A percentile compares a stretch with the other conserved stretches of the same genome.
Conservation (phyloP, 35 echinoderm and acorn worm species). For the Ptychodera flava region DNA sequence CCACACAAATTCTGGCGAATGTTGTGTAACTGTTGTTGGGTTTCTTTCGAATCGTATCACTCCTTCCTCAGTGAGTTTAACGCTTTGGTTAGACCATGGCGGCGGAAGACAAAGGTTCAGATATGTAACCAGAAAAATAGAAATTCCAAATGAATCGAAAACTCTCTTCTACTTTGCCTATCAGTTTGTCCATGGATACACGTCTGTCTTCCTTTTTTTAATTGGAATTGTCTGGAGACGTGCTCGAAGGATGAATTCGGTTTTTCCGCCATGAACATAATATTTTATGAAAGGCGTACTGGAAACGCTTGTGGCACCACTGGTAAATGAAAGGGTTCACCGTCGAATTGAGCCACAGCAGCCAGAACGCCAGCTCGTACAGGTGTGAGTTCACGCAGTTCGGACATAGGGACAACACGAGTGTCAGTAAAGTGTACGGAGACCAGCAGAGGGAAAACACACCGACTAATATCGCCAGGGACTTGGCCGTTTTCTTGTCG, state of each 20-base stretch:
- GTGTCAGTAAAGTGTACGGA: neutral
- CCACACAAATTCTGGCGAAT: too few species aligned
- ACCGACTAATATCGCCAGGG: neutral
- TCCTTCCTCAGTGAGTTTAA: neutral
- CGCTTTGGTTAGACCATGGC: neutral
- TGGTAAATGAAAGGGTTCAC: neutral
- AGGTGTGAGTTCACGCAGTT: neutral
- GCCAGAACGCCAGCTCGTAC: neutral
- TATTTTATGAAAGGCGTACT: neutral
- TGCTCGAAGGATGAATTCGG: neutral
- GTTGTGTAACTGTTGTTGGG: too few species aligned
- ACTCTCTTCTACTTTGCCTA: neutral
- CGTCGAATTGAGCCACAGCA: neutral
- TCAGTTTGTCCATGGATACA: neutral
- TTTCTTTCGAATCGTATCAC: neutral
- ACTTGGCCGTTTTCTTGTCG: neutral
- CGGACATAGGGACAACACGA: neutral
- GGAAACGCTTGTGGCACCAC: neutral
- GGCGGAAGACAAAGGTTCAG: too few species aligned
- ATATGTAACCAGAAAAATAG: too few species aligned
- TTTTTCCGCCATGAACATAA: neutral
- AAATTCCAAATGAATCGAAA: neutral
- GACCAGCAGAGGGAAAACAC: neutral
- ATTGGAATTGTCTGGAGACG: neutral
- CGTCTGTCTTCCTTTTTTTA: too few species aligned